phyloP scores from a whole-genome alignment of 2,113 vertebrate genomes.

The Cyprinodon variegatus region DNA sequence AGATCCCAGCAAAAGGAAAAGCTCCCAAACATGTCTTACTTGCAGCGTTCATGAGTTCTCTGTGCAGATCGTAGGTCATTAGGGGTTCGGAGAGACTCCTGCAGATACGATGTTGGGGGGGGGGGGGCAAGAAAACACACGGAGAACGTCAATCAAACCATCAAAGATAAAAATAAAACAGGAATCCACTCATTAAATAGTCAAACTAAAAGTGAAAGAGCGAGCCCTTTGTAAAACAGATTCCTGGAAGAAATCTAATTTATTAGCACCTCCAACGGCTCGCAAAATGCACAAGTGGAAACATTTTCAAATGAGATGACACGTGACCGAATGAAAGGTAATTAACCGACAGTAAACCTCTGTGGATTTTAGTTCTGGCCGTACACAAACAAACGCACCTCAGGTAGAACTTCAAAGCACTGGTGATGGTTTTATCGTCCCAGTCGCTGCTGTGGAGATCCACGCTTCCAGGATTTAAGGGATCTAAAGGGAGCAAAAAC shows the following conservation, averaged over 20 bases:
- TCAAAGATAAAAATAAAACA: background rate
- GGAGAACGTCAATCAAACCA: constrained; percentile 1
- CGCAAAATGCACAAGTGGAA: background rate
- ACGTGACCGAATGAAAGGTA: background rate
- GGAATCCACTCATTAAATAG: background rate
- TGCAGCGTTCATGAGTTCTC: constrained; percentile 91
- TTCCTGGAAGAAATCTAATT: background rate
- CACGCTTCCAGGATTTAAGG: constrained; percentile 88
- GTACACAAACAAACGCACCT: constrained; percentile 77
- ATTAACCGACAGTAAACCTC: background rate
- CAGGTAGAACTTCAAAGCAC: constrained; percentile 97
- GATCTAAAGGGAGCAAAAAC: constrained; percentile 74
- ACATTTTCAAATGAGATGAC: background rate
- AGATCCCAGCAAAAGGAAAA: background rate
- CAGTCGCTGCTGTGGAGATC: constrained; percentile 88
- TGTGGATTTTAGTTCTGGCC: background rate
- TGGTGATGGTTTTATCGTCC: constrained; percentile 97
- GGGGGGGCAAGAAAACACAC: constrained; percentile 25
- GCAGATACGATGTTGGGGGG: constrained; percentile 35
- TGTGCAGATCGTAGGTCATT: constrained; percentile 94
- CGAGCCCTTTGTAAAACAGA: background rate
- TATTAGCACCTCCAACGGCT: background rate
- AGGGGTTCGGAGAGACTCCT: constrained; percentile 95
- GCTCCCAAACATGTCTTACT: constrained; percentile 83
- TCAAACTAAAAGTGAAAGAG: background rate